These are phyloP conservation scores for Aphaenogaster floridana DNA, from an alignment of 1,140 invertebrate genomes.

Conservation along the genomic window DNA sequence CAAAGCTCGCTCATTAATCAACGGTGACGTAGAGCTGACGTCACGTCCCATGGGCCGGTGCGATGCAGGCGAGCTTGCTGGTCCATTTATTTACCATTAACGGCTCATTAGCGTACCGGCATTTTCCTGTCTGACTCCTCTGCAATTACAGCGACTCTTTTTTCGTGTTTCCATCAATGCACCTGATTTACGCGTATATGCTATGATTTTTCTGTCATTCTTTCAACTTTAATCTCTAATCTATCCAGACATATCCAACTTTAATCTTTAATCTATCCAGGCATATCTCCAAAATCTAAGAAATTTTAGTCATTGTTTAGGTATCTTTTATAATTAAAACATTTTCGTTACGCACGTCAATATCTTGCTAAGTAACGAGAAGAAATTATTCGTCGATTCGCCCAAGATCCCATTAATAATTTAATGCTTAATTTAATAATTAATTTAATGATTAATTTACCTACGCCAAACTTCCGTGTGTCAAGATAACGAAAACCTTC, in stretches of 20 bases:
- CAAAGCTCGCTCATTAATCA: conserved; percentile 84
- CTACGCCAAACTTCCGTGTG: conserved; percentile 17
- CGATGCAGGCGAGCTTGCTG: conserved; percentile 77
- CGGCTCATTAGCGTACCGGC: conserved; percentile 81
- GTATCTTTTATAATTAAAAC: neutral
- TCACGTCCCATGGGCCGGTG: conserved; percentile 77
- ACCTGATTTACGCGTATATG: conserved; percentile 26
- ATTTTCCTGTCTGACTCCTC: conserved; percentile 66
- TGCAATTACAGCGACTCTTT: conserved; percentile 64
- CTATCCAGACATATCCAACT: neutral
- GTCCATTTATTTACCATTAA: conserved; percentile 84
- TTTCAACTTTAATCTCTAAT: neutral
- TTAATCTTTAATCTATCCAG: conserved; percentile 1
- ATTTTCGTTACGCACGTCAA: neutral
- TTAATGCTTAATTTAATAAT: neutral
- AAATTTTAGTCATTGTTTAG: neutral
- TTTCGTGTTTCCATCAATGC: conserved; percentile 32
- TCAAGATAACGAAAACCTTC: conserved; percentile 32
- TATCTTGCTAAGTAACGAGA: neutral
- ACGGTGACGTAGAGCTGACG: conserved; percentile 80
- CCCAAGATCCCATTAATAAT: conserved; percentile 21
- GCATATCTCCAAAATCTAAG: neutral
- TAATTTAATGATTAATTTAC: conserved; percentile 10
- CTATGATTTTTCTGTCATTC: conserved; percentile 21
- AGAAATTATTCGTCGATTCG: neutral